Evolutionary conservation across 2,888 invertebrate species (phyloP).

Genomic region (Steinernema hermaphroditum): DNA sequence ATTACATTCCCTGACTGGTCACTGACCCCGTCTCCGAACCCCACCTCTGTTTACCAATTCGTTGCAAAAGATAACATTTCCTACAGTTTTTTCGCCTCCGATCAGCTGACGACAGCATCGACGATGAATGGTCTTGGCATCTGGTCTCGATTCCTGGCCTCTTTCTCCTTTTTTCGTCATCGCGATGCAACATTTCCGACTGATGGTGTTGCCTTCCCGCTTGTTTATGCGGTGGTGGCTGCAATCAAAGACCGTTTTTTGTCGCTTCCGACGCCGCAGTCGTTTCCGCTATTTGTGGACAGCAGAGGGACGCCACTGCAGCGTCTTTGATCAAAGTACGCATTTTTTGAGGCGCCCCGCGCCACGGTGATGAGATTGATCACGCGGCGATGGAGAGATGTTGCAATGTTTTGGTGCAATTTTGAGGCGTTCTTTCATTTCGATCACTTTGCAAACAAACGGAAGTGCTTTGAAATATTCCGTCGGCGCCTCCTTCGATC

Average conservation of each 20-base stretch:
- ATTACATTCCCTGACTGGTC: not conserved
- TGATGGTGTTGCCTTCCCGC: too few relatives aligned
- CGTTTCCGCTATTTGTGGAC: not conserved
- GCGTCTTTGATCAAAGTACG: not conserved
- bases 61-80: too few relatives aligned
- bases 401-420: constrained; percentile 17
- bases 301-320: not conserved
- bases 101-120: not conserved
- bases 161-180: too few relatives aligned
- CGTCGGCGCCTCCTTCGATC: too few relatives aligned
- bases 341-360: not conserved
- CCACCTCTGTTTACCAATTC: too few relatives aligned
- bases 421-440: not conserved
- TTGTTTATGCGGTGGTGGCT: not conserved
- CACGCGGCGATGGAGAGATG: not conserved
- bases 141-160: not conserved
- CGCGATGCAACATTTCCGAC: too few relatives aligned
- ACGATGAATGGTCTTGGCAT: constrained; percentile 14
- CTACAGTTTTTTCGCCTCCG: not conserved
- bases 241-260: constrained; percentile 1
- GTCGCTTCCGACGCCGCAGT: not conserved
- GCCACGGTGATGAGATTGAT: not conserved
- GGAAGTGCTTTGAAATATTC: too few relatives aligned
- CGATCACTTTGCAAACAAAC: too few relatives aligned
- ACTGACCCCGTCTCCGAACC: not conserved